Evolutionary conservation across 2,888 invertebrate genomes (phyloP), one percentile per base, ranked within the genome.

Genomic region (Macrophya alboannulata): DNA sequence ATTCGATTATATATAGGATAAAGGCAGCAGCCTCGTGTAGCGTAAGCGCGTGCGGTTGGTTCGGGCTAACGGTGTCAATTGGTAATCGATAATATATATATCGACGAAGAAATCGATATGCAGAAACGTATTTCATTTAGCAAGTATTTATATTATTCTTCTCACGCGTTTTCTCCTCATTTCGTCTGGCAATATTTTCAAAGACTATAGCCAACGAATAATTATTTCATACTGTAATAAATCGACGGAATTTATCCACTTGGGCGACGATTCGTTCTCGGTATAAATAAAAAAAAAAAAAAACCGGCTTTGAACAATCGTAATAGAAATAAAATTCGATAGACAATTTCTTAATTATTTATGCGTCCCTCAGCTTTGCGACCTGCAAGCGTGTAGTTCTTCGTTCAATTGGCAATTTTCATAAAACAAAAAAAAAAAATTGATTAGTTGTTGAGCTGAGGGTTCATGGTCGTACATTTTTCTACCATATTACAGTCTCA

Each of bases 61-160:
- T 48, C 48, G 25, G 37, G 15, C 40, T 59, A 79, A 79, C n/a
- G 55, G 55, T 79, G 79, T 79, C 55, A 40, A 79, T 79, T 79
- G 37, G 59, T 79, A 40, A 79, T 79, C 79, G 40, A 77, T 77
- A n/a, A n/a, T 59, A 59, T 59, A 21, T 25, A 31, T 40, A 79
- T 79, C 55, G 59, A 59, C 40, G 25, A 21, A 55, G 21, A 55
- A 55, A 79, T 79, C 79, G 40, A 79, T 79, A 79, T 79, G 79
- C 59, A 79, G 40, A 59, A 79, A 40, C 59, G 79, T 59, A 55
- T 79, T 59, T 21, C 59, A 59, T 51, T 79, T 59, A 15, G 17
- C 37, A 37, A 15, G 17, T 17, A 15, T 17, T 77, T 59, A 31
- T 31, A 31, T 31, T 31, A 77, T 77, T 77, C 77, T 31, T 17